phyloP scores from a whole-genome alignment of 2,113 vertebrate genomes.

The Mionectes macconnelli region DNA sequence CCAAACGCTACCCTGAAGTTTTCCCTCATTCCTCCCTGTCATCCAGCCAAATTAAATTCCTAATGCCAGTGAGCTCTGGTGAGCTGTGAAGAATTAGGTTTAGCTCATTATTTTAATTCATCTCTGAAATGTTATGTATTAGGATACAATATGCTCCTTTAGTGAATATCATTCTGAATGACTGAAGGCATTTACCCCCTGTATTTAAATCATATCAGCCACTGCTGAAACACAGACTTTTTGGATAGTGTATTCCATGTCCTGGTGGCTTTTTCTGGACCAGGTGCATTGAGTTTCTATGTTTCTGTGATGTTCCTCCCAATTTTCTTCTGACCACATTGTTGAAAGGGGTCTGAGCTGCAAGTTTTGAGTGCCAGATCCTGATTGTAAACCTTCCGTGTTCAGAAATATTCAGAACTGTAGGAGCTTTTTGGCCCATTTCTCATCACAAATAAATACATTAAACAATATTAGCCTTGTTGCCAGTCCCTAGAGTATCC shows the following conservation, averaged over 20 bases:
- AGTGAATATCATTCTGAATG: neutral
- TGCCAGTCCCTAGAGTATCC: conserved; percentile 1
- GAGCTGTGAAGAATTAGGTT: conserved; percentile 27
- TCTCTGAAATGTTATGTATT: neutral
- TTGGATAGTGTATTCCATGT: neutral
- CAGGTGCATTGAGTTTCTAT: neutral
- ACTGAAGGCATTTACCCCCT: neutral
- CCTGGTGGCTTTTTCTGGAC: neutral
- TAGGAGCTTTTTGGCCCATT: neutral
- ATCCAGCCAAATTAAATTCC: conserved; percentile 27
- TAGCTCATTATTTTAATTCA: neutral
- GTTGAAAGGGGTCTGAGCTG: neutral
- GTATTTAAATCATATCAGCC: neutral
- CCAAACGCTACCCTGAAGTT: neutral
- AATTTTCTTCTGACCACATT: neutral
- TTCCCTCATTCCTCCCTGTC: neutral
- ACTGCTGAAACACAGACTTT: neutral
- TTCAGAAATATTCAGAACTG: neutral
- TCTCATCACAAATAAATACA: neutral
- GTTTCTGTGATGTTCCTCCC: neutral
- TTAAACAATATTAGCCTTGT: neutral
- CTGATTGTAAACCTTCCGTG: neutral
- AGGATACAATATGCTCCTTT: neutral
- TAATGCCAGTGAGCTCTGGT: neutral
- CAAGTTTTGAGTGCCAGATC: neutral